These are phyloP conservation scores for Nebria salina DNA, from an alignment of 2,888 invertebrate species.

Conservation along the genomic window DNA sequence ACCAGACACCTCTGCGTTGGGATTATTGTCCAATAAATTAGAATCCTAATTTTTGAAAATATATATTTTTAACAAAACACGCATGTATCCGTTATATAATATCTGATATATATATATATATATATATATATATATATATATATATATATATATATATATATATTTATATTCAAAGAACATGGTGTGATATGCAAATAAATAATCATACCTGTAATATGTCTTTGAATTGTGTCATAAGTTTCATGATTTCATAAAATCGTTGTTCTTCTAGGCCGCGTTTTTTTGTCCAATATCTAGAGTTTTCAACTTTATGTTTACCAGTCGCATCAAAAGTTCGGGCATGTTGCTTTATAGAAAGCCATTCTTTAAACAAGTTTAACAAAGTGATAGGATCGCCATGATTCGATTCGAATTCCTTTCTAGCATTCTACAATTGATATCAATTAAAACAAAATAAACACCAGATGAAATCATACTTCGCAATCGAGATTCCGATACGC, in stretches of 20 bases:
- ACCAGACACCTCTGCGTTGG: conserved; percentile 69
- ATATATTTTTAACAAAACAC: neutral
- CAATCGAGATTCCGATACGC: conserved; percentile 87
- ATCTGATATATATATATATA: too few relatives aligned
- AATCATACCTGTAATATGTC: conserved; percentile 75
- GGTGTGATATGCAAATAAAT: conserved; percentile 18
- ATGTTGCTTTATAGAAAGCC: conserved; percentile 82
- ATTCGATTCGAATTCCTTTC: conserved; percentile 86
- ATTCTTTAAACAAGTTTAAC: conserved; percentile 86
- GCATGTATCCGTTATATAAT: too few relatives aligned
- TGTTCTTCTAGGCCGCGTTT: conserved; percentile 95
- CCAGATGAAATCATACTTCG: conserved; percentile 66
- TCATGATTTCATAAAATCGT: conserved; percentile 95
- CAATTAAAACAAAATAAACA: neutral
- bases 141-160: too few relatives aligned
- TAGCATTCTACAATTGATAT: conserved; percentile 67
- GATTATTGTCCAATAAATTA: conserved; percentile 66
- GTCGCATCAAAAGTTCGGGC: conserved; percentile 53
- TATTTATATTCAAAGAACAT: too few relatives aligned
- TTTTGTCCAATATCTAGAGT: conserved; percentile 84
- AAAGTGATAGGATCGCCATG: conserved; percentile 96
- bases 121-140: too few relatives aligned
- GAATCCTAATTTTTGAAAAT: conserved; percentile 65
- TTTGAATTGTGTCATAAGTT: conserved; percentile 89
- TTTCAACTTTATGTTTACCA: conserved; percentile 54